Conservation (phyloP, 2,113 vertebrate species). For the Podarcis raffonei region DNA sequence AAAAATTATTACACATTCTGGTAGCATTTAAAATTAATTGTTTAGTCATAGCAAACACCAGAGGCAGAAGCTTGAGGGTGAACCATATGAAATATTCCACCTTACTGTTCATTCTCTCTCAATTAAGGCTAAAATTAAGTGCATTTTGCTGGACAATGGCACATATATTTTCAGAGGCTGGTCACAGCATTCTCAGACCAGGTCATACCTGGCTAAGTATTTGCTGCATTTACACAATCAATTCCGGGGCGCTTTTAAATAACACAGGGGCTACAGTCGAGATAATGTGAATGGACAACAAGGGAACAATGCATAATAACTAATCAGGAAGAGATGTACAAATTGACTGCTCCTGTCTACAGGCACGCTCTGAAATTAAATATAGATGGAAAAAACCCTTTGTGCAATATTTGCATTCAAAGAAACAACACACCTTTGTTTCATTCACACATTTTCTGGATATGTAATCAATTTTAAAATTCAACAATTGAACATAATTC, state of each 20-base stretch:
- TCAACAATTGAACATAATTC: slow-evolving; percentile 53
- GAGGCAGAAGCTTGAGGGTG: slow-evolving; percentile 75
- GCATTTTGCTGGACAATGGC: slow-evolving; percentile 79
- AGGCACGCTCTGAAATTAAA: slow-evolving; percentile 76
- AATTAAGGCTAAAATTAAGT: slow-evolving; percentile 84
- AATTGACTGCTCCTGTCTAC: slow-evolving; percentile 62
- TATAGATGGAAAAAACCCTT: slow-evolving; percentile 66
- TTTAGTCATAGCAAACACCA: slow-evolving; percentile 71
- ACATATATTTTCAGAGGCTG: slow-evolving; percentile 74
- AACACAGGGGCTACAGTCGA: slow-evolving; percentile 48
- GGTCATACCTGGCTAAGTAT: slow-evolving; percentile 63
- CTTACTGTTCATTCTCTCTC: slow-evolving; percentile 62
- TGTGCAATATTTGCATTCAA: slow-evolving; percentile 55
- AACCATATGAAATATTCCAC: slow-evolving; percentile 69
- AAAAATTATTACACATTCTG: slow-evolving; percentile 73
- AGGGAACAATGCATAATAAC: slow-evolving; percentile 57
- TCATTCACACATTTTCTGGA: slow-evolving; percentile 70
- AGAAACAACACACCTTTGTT: slow-evolving; percentile 56
- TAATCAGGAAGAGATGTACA: slow-evolving; percentile 35
- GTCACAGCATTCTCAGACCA: slow-evolving; percentile 69
- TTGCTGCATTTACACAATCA: slow-evolving; percentile 73
- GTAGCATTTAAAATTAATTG: slow-evolving; percentile 73
- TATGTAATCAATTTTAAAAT: slow-evolving; percentile 57
- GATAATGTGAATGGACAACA: slow-evolving; percentile 51
- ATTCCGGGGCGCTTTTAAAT: slow-evolving; percentile 47